Evolutionary conservation across 2,888 invertebrate genomes (phyloP), one percentile per base, ranked within the genome.

Genomic region (Drosophila sordidula): DNA sequence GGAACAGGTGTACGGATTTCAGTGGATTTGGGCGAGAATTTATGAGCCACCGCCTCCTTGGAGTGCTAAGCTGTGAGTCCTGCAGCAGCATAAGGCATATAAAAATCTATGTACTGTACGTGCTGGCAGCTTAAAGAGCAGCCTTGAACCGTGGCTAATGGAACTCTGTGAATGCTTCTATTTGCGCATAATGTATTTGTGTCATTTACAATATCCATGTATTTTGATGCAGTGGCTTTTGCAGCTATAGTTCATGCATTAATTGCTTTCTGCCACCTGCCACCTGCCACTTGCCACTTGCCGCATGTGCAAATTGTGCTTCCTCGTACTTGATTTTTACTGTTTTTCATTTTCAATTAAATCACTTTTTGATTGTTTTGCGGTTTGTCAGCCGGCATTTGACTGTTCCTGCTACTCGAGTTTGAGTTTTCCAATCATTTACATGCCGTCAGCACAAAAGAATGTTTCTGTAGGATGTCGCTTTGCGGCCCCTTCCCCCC

Each of bases 1-100:
- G 14, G 64, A 58, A 59, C 82, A 85, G 82, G 82, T 88, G 83
- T 88, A 70, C 83, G 70, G 61, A 70, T 86, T 86, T 83, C 75
- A 59, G 22, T 83, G 87, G 83, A 83, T 86, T 84, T 76, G 32
- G 39, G 25, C 45, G 14, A 51, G 42, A 68, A 86, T 85, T 87
- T 82, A 82, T 63, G 64, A 55, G 59, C 59, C 25, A 8, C 8
- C 46, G 26, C 45, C 42, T 38, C 62, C 32, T 12, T 36, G 38
- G 34, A 29, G 68, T 76, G 58, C 45, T 52, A 50, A 65, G 71
- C 71, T 41, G 36, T 26, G 36, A 36, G 38, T 38, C 9, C 38
- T 42, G 41, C 34, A 11, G 36, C 9, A 39, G 38, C 46, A 29
- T 52, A n/a, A 44, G 67, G 65, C 78, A 72, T 69, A 82, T 87